Evolutionary conservation across 2,113 vertebrate species (phyloP).

Genomic region (Laticauda laticaudata): DNA sequence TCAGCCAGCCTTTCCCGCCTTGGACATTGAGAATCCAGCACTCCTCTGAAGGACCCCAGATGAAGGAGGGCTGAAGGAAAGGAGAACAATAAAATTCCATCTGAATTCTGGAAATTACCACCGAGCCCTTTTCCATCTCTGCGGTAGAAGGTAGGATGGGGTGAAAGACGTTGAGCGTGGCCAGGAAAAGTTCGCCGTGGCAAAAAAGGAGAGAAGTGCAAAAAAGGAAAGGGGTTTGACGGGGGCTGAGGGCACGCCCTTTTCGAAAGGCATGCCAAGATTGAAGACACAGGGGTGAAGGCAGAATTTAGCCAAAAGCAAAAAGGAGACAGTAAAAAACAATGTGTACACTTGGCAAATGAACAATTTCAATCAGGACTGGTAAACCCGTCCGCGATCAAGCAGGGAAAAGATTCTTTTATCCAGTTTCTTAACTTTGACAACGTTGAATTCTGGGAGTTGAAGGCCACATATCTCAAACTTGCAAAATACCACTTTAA

Average conservation of each 20-base stretch:
- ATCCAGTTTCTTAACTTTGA: neutral
- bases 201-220: neutral
- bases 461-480: neutral
- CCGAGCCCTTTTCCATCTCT: neutral
- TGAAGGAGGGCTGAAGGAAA: neutral
- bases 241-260: neutral
- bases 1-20: neutral
- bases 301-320: neutral
- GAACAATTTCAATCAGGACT: neutral
- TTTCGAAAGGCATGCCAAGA: neutral
- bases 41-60: neutral
- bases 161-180: neutral
- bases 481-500: neutral
- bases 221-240: neutral
- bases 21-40: neutral
- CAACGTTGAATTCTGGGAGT: neutral
- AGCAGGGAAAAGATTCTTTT: neutral
- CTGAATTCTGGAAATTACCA: neutral
- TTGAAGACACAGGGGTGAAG: neutral
- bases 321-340: neutral
- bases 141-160: neutral
- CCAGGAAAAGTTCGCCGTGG: neutral
- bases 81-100: neutral
- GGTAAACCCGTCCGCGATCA: neutral
- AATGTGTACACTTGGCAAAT: neutral